These are phyloP conservation scores for Sebastes taczanowskii DNA, from an alignment of 2,797 vertebrate genomes.

Conservation along the genomic window DNA sequence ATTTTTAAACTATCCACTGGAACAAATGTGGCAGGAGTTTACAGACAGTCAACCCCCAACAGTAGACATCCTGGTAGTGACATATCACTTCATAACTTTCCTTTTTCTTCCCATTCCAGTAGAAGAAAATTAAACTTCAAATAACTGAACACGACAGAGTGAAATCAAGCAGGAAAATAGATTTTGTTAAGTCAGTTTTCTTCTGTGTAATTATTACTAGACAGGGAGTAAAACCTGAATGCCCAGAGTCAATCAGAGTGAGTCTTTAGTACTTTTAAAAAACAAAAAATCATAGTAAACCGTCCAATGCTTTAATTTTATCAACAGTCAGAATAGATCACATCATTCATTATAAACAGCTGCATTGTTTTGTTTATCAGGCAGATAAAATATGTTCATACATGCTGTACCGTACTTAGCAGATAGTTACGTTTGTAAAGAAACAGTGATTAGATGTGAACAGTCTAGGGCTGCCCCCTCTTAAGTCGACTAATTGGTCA, in stretches of 20 bases:
- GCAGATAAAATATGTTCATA: neutral
- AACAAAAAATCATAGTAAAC: neutral
- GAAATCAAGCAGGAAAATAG: neutral
- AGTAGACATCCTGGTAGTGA: neutral
- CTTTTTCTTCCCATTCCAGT: neutral
- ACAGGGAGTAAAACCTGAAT: neutral
- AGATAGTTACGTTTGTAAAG: neutral
- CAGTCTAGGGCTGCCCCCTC: neutral
- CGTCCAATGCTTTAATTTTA: conserved; percentile 8
- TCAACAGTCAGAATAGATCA: neutral
- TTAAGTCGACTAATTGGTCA: no score
- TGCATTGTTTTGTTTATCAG: neutral
- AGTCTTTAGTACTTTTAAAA: neutral
- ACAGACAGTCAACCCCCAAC: neutral
- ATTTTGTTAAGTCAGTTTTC: neutral
- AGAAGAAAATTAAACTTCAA: neutral
- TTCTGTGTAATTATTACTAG: neutral
- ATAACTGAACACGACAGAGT: neutral
- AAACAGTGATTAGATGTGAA: neutral
- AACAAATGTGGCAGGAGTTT: neutral
- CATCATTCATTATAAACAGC: neutral
- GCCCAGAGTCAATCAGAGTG: neutral
- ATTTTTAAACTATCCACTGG: neutral
- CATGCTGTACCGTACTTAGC: neutral
- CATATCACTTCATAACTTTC: neutral